phyloP scores from a whole-genome alignment of 92 coral and sea anemone genomes.

The Actinernus sp. region DNA sequence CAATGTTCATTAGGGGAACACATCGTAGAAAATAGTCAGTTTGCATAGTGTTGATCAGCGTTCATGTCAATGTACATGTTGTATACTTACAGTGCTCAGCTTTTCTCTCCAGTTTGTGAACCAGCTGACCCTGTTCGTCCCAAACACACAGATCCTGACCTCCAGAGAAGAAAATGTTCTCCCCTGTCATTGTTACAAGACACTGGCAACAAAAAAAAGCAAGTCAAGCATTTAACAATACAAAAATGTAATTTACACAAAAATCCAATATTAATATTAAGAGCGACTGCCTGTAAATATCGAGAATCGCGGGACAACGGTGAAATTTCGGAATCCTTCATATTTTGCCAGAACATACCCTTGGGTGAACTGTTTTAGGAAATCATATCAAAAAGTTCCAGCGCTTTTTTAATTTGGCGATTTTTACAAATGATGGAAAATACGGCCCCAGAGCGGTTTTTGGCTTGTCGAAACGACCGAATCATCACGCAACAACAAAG shows the following conservation, averaged over 20 bases:
- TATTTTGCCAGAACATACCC: too few species aligned
- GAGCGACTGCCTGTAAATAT: too few species aligned
- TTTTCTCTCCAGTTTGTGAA: slow-evolving; percentile 64
- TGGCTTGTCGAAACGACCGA: too few species aligned
- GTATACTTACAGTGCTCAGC: slow-evolving; percentile 84
- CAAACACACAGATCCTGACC: slow-evolving; percentile 94
- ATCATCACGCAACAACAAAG: too few species aligned
- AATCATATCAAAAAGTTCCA: too few species aligned
- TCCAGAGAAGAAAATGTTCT: slow-evolving; percentile 86
- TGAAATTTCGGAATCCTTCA: too few species aligned
- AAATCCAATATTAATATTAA: not conserved
- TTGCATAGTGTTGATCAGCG: not conserved
- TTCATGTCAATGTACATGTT: not conserved
- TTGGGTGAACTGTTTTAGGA: too few species aligned
- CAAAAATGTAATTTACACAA: not conserved
- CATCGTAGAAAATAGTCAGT: not conserved
- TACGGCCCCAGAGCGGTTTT: too few species aligned
- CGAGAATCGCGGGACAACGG: too few species aligned
- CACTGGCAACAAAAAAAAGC: slow-evolving; percentile 49
- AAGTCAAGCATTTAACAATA: not conserved
- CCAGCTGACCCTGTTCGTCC: slow-evolving; percentile 84
- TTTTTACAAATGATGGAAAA: too few species aligned
- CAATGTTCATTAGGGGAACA: too few species aligned
- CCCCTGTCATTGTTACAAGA: slow-evolving; percentile 76
- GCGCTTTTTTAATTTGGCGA: too few species aligned